Evolutionary conservation across 2,888 invertebrate genomes (phyloP), one percentile per base, ranked within the genome.

Genomic region (Drosophila paramelanica): DNA sequence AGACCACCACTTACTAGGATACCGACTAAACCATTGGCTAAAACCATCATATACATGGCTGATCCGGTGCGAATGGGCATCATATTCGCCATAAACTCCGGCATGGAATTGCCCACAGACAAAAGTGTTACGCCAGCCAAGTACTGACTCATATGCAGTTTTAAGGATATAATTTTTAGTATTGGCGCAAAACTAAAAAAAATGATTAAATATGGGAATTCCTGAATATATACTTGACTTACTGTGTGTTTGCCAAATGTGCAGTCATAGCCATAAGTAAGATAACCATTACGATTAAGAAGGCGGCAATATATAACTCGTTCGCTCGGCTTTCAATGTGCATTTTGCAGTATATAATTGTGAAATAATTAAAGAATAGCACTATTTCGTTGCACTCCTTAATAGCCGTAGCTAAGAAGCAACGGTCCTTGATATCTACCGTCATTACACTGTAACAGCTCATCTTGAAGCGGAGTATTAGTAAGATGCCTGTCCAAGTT

Each of bases 111-210:
- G 3, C 74, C 73, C 0, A 83, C 43, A 10, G 65, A 59, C 33
- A 83, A n/a, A 0, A 81, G 13, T 1, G 84, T 74, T 0, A 65
- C 57, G 0, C 87, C 81, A 0, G 87, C 67, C 27, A 81, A 7
- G 23, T 86, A 77, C 36, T 81, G 74, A 23, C 74, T 86, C 77
- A 86, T 71, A 0, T 59, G 27, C 13, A 80, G n/a, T 27, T 66
- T 77, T 2, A 47, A 5, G 1, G 74, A 53, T 0, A 52, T 2
- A 5, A 56, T 58, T 11, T 46, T 73, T 1, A 71, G 13, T 11
- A 53, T 6, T 13, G 70, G 73, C 2, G 1, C 4, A 17, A 42
- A 23, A 5, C 61, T 62, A 10, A 41, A 13, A 20, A 1, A 20
- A 20, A 20, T 20, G 0, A 20, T 20, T 20, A 20, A 20, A 20